Base-by-base conservation (phyloP, 1,140 invertebrate genomes). In the Aphis gossypii region DNA sequence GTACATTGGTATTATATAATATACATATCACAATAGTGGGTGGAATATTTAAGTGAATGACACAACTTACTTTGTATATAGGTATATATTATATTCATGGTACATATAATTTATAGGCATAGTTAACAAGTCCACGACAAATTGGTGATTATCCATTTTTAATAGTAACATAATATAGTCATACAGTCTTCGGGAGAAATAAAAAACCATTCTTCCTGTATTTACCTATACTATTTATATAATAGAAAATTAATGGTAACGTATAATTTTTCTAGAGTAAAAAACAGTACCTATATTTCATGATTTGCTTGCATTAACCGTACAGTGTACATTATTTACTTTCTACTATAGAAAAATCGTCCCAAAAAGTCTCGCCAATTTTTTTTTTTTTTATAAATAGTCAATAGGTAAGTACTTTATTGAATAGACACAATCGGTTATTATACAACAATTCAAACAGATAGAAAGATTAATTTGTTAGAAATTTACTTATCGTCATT, bases 101-200 rank as follows among this genome's bases (percentile, higher is more conserved):
- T 30, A 56, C 2, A 25, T 35, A 76, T 76, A 35, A 35, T 82
- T 38, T 38, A 38, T 38, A 38, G 82, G 35, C 21, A 9, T 60
- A 20, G 20, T 41, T n/a, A 1, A 46, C 38, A 11, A 56, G 89
- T 90, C 35, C 54, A 90, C 89, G 54, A 90, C 54, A 90, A 90
- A 90, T 90, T 44, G 51, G n/a, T 90, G 38, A 90, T 68, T 56
- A 90, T 68, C 89, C 35, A 18, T 41, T 90, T 90, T 51, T 41
- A 76, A n/a, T 76, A 76, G 23, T 83, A 23, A 8, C 35, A 35
- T 83, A 46, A 46, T 46, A 23, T 89, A 89, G 48, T 21, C 14
- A n/a, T 76, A 76, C n/a, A 76, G 30, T 76, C 5, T 68, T n/a
- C 6, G 44, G 46, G 14, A 88, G 30, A 51, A 51, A 38, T n/a